phyloP scores from a whole-genome alignment of 2,113 vertebrate genomes.

The Neodontobutis hainanensis region DNA sequence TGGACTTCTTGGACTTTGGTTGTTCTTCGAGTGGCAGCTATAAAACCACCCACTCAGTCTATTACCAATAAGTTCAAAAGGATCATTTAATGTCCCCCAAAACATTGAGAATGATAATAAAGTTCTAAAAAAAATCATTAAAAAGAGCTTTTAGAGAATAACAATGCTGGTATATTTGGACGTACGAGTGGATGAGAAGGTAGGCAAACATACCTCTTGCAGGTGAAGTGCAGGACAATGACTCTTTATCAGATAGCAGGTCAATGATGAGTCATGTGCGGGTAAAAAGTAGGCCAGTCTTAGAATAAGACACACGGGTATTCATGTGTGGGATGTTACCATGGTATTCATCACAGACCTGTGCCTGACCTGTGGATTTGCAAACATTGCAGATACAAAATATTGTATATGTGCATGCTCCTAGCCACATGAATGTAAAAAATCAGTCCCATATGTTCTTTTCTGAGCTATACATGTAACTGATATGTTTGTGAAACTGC shows the following conservation, averaged over 20 bases:
- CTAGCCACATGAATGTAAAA: neutral
- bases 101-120: no score
- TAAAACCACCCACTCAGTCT: slow-evolving; percentile 70
- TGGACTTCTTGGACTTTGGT: slow-evolving; percentile 65
- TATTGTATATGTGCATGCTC: neutral
- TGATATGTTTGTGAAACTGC: neutral
- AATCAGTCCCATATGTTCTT: neutral
- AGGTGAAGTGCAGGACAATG: slow-evolving; percentile 51
- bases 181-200: slow-evolving; percentile 21
- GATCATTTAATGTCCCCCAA: no score
- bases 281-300: slow-evolving; percentile 58
- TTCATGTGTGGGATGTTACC: slow-evolving; percentile 48
- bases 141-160: neutral
- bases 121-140: neutral
- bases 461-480: neutral
- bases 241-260: slow-evolving; percentile 60
- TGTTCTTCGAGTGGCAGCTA: slow-evolving; percentile 48
- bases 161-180: slow-evolving; percentile 13
- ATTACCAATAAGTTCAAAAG: slow-evolving; percentile 29
- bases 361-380: slow-evolving; percentile 15
- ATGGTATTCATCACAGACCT: slow-evolving; percentile 14
- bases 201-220: slow-evolving; percentile 43
- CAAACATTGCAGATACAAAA: neutral
- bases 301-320: slow-evolving; percentile 50
- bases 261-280: slow-evolving; percentile 61